Conservation (phyloP, 2,888 invertebrate genomes). For the Orchestes rusci region DNA sequence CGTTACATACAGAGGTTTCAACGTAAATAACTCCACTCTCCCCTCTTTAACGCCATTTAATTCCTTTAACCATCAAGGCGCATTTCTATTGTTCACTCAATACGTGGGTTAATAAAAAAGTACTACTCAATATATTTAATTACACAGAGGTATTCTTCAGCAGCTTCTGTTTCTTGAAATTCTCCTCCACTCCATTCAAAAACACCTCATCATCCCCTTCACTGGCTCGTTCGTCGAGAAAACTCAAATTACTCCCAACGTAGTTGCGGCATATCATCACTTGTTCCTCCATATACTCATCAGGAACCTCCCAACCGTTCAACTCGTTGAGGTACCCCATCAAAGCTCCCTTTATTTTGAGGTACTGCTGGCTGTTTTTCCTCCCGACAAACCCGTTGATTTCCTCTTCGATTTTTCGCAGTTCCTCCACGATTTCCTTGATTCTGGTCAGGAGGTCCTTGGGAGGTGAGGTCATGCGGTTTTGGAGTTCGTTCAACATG, state of each 20-base stretch:
- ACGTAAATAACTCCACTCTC: no score
- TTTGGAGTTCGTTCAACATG: conserved; percentile 26
- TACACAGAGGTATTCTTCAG: conserved; percentile 26
- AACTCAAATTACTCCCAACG: conserved; percentile 28
- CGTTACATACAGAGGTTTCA: no score
- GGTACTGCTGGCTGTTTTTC: conserved; percentile 29
- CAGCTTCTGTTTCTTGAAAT: conserved; percentile 21
- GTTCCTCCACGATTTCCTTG: conserved; percentile 22
- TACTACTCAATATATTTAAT: no score
- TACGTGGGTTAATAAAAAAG: no score
- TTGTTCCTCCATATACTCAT: conserved; percentile 28
- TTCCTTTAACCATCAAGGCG: neutral
- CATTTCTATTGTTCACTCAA: no score
- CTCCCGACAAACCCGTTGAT: conserved; percentile 23
- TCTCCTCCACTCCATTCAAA: conserved; percentile 21
- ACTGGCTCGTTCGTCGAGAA: conserved; percentile 30
- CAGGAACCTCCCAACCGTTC: conserved; percentile 18
- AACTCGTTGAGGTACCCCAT: conserved; percentile 22
- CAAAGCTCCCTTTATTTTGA: conserved; percentile 25
- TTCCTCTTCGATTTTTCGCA: conserved; percentile 27
- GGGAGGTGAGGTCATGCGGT: conserved; percentile 10
- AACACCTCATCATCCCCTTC: conserved; percentile 25
- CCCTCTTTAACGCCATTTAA: neutral
- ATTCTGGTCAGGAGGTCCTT: conserved; percentile 19
- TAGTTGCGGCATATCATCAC: conserved; percentile 27